Evolutionary conservation across 2,113 vertebrate genomes (phyloP).

Genomic region (Periophthalmodon schlosseri): DNA sequence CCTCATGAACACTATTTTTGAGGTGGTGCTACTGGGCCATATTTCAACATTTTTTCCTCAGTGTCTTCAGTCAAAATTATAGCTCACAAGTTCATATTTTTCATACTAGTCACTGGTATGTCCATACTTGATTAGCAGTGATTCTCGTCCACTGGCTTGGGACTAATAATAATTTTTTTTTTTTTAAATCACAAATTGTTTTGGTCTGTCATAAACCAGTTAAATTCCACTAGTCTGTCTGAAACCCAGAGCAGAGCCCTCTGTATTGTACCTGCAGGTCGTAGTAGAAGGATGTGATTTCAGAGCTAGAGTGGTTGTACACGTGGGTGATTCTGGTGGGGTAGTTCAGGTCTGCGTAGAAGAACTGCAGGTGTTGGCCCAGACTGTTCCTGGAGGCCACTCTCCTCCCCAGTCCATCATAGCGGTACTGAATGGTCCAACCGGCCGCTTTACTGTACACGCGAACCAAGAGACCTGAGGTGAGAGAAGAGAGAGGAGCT

Average conservation of each 20-base stretch:
- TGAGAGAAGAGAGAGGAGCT: background rate
- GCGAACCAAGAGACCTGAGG: slow-evolving; percentile 84
- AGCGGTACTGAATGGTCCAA: slow-evolving; percentile 97
- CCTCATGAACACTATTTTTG: too few relatives aligned
- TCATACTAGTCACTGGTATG: too few relatives aligned
- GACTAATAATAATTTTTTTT: too few relatives aligned
- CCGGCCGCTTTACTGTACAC: slow-evolving; percentile 97
- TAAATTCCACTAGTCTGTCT: too few relatives aligned
- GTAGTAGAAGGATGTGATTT: slow-evolving; percentile 98
- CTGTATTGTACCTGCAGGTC: slow-evolving; percentile 83
- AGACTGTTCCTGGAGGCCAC: slow-evolving; percentile 92
- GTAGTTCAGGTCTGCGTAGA: slow-evolving; percentile 95
- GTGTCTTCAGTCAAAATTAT: too few relatives aligned
- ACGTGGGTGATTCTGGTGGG: slow-evolving; percentile 96
- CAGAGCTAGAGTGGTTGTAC: slow-evolving; percentile 97
- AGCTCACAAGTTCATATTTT: too few relatives aligned
- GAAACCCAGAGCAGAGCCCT: background rate
- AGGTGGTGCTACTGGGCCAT: too few relatives aligned
- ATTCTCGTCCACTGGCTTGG: too few relatives aligned
- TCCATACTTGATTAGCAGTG: too few relatives aligned
- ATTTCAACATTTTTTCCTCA: too few relatives aligned
- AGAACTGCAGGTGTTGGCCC: slow-evolving; percentile 98
- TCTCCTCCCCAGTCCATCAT: slow-evolving; percentile 90
- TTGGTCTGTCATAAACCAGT: too few relatives aligned
- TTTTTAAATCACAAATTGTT: too few relatives aligned